phyloP scores from a whole-genome alignment of 2,888 invertebrate species.

The Eristalis pertinax region DNA sequence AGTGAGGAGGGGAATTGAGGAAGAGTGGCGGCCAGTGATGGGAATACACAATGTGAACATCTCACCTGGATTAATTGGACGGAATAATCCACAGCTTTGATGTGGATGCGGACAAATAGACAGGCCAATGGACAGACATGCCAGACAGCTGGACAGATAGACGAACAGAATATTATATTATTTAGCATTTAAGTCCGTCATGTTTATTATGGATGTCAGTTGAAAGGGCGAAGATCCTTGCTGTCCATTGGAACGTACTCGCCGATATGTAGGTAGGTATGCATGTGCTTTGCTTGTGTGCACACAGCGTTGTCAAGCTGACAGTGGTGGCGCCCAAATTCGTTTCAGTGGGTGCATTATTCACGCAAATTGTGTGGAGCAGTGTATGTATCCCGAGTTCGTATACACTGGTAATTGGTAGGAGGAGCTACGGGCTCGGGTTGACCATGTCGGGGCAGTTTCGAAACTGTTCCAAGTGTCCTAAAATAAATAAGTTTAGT shows the following conservation, averaged over 20 bases:
- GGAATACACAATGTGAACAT: slow-evolving; percentile 63
- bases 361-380: background rate
- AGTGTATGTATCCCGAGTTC: too few species aligned
- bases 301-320: background rate
- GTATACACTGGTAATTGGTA: too few species aligned
- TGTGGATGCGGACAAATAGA: slow-evolving; percentile 68
- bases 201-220: slow-evolving; percentile 64
- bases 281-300: background rate
- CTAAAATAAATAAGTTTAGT: too few species aligned
- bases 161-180: slow-evolving; percentile 67
- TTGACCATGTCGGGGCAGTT: too few species aligned
- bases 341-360: background rate
- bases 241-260: slow-evolving; percentile 31
- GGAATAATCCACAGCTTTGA: slow-evolving; percentile 68
- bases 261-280: background rate
- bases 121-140: slow-evolving; percentile 59
- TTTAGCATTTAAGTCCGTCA: slow-evolving; percentile 65
- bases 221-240: slow-evolving; percentile 55
- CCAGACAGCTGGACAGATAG: slow-evolving; percentile 62
- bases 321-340: slow-evolving; percentile 13
- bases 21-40: slow-evolving; percentile 43
- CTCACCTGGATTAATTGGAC: slow-evolving; percentile 71
- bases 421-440: too few species aligned
- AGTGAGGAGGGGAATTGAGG: background rate
- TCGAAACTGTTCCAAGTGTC: too few species aligned